Conservation (phyloP, 2,888 invertebrate genomes). For the Campoletis raptor region DNA sequence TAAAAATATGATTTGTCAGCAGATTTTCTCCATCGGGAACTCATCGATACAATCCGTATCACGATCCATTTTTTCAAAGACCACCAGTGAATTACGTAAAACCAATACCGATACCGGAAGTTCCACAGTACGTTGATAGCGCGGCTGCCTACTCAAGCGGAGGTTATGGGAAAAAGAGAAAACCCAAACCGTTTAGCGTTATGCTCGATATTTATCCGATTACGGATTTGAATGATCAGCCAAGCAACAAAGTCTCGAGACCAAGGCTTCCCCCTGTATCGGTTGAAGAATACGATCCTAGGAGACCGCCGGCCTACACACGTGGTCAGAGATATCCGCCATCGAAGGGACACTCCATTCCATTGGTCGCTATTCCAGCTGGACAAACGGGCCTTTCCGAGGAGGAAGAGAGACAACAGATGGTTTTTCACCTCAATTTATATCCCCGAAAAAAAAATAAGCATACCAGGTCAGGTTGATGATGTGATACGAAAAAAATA, state of each 20-base stretch:
- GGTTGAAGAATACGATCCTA: constrained; percentile 76
- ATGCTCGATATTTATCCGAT: constrained; percentile 89
- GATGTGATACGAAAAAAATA: not conserved
- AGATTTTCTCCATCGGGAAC: constrained; percentile 81
- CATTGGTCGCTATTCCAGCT: constrained; percentile 73
- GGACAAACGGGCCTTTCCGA: constrained; percentile 70
- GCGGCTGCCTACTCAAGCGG: constrained; percentile 66
- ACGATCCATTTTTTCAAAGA: constrained; percentile 76
- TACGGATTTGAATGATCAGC: constrained; percentile 81
- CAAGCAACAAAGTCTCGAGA: constrained; percentile 74
- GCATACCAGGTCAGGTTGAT: constrained; percentile 75
- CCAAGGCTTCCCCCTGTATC: constrained; percentile 65
- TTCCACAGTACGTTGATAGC: constrained; percentile 74
- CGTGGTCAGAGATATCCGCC: constrained; percentile 74
- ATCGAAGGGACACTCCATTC: constrained; percentile 70
- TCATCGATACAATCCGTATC: constrained; percentile 79
- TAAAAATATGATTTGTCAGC: not conserved
- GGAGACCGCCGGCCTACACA: constrained; percentile 74
- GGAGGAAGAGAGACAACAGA: constrained; percentile 86
- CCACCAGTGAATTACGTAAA: constrained; percentile 73
- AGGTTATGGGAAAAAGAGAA: constrained; percentile 74
- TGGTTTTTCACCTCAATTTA: constrained; percentile 89
- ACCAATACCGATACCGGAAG: constrained; percentile 67
- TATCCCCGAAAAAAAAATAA: constrained; percentile 86
- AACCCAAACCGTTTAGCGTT: constrained; percentile 87